Evolutionary conservation across 2,888 invertebrate species (phyloP).

Genomic region (Habrosyne pyritoides): DNA sequence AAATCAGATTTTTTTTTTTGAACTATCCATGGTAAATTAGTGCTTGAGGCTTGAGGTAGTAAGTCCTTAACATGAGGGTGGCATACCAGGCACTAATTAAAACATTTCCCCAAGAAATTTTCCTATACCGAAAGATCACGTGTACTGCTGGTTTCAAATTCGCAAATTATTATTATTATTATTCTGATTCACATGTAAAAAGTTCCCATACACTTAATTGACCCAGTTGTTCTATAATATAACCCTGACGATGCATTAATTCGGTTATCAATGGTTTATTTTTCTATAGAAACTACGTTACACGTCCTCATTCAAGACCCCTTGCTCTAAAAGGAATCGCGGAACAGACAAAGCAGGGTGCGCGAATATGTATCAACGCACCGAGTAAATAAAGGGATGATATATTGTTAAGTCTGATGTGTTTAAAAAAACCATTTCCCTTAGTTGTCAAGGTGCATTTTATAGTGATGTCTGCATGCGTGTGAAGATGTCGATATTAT

Average conservation of each 20-base stretch:
- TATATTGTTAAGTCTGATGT: constrained; percentile 77
- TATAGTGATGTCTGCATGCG: constrained; percentile 43
- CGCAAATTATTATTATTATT: no score
- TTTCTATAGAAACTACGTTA: constrained; percentile 48
- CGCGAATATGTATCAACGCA: constrained; percentile 76
- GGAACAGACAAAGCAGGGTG: constrained; percentile 65
- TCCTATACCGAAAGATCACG: no score
- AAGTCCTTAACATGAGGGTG: no score
- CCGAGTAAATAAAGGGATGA: constrained; percentile 80
- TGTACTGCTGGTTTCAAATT: no score
- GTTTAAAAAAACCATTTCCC: constrained; percentile 80
- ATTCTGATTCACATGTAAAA: not conserved
- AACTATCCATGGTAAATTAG: no score
- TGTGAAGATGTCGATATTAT: constrained; percentile 28
- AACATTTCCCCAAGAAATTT: no score
- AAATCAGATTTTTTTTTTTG: no score
- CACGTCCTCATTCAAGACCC: constrained; percentile 52
- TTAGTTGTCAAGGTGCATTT: constrained; percentile 80
- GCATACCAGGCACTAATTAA: no score
- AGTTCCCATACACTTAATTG: constrained; percentile 9
- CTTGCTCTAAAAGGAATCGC: constrained; percentile 51
- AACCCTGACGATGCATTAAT: constrained; percentile 44
- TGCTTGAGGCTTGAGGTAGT: no score
- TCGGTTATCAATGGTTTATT: constrained; percentile 40
- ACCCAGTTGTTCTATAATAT: constrained; percentile 8